phyloP scores from a whole-genome alignment of 2,888 invertebrate genomes.

The Spodoptera exigua region DNA sequence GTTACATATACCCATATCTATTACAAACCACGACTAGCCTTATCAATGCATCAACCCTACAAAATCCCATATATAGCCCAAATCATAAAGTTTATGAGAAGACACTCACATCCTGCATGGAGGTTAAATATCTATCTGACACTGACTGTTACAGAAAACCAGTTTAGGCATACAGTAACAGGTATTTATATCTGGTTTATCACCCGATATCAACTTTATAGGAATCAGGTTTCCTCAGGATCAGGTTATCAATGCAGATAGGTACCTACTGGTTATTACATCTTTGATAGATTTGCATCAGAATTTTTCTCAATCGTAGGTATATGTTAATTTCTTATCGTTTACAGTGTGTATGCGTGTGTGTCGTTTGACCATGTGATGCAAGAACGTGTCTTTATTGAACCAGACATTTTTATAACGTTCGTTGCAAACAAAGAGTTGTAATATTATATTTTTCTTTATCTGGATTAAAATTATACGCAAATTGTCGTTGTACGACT shows the following conservation, averaged over 20 bases:
- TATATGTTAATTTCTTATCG: constrained; percentile 14
- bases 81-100: too few species aligned
- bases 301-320: constrained; percentile 11
- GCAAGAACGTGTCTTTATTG: constrained; percentile 39
- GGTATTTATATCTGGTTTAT: constrained; percentile 2
- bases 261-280: constrained; percentile 7
- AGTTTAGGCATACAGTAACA: too few species aligned
- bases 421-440: constrained; percentile 2
- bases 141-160: too few species aligned
- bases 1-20: too few species aligned
- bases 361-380: constrained; percentile 22
- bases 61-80: too few species aligned
- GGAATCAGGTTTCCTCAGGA: constrained; percentile 27
- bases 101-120: too few species aligned
- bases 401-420: constrained; percentile 8
- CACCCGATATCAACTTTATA: background rate
- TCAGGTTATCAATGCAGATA: constrained; percentile 6
- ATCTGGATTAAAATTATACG: too few species aligned
- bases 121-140: too few species aligned
- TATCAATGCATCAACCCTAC: too few species aligned
- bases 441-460: background rate
- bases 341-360: constrained; percentile 19
- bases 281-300: constrained; percentile 34
- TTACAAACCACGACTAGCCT: too few species aligned
- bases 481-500: too few species aligned